These are phyloP conservation scores for Cephus nigrinus DNA, from an alignment of 2,888 invertebrate species.

Conservation along the genomic window DNA sequence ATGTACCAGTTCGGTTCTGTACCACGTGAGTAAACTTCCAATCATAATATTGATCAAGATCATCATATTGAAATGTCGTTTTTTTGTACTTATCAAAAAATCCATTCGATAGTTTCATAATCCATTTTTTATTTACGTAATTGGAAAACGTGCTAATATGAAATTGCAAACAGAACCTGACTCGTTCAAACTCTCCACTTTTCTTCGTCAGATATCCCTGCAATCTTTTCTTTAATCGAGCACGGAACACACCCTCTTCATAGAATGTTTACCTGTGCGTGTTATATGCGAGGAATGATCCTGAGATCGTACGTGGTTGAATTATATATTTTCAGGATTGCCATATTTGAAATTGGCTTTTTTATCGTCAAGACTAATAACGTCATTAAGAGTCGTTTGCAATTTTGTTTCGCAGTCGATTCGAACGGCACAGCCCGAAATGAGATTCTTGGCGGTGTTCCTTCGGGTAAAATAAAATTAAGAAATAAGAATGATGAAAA, in stretches of 20 bases:
- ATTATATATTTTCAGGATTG: not conserved
- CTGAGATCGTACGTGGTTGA: not conserved
- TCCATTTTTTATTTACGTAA: not conserved
- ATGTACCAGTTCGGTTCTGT: slow-evolving; percentile 22
- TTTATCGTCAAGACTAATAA: slow-evolving; percentile 49
- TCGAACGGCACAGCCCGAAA: not conserved
- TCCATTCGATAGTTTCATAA: not conserved
- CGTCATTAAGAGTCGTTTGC: slow-evolving; percentile 42
- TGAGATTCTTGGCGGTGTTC: not conserved
- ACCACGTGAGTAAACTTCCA: not conserved
- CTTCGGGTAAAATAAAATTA: not conserved
- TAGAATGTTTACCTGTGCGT: not conserved
- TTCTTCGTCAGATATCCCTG: slow-evolving; percentile 28
- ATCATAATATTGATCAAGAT: not conserved
- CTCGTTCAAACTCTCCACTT: slow-evolving; percentile 50
- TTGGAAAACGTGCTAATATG: slow-evolving; percentile 13
- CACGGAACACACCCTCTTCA: slow-evolving; percentile 18
- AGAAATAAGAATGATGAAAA: not conserved
- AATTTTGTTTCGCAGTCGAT: slow-evolving; percentile 40
- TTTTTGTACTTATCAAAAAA: not conserved
- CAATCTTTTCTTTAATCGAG: slow-evolving; percentile 60
- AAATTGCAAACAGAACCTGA: slow-evolving; percentile 55
- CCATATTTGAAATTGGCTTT: slow-evolving; percentile 54
- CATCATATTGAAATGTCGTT: not conserved
- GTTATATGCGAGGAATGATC: not conserved